Evolutionary conservation across 2,888 invertebrate species (phyloP).

Genomic region (Torymus aiolomorphi): DNA sequence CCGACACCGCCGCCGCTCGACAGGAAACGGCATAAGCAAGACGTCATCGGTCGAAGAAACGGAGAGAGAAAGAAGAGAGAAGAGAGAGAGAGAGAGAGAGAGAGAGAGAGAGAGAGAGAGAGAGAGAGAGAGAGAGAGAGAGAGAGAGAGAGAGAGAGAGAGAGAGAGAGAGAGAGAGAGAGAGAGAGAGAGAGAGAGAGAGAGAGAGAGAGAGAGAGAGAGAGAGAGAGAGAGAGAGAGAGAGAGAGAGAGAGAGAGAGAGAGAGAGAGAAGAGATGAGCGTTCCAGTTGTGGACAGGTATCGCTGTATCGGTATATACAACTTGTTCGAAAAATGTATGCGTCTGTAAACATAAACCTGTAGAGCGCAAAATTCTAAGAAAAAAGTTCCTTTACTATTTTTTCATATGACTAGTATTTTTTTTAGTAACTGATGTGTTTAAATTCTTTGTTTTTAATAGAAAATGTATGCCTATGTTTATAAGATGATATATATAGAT

Average conservation of each 20-base stretch:
- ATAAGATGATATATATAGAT: no score
- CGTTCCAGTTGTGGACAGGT: constrained; percentile 35
- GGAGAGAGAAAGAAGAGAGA: no score
- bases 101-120: neutral
- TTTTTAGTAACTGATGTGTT: no score
- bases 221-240: neutral
- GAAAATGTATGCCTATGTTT: no score
- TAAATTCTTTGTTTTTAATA: no score
- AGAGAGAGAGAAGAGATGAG: neutral
- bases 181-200: neutral
- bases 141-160: neutral
- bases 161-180: neutral
- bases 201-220: no score
- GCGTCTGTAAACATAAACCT: no score
- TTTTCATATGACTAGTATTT: no score
- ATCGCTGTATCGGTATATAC: neutral
- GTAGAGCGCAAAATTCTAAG: no score
- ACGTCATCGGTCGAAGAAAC: constrained; percentile 31
- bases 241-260: neutral
- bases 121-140: neutral
- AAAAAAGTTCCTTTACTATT: no score
- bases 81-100: neutral
- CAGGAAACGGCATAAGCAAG: constrained; percentile 39
- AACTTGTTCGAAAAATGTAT: no score
- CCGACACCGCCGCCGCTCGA: constrained; percentile 6